Conservation (phyloP, 2,888 invertebrate species). For the Lucinisca nassula region DNA sequence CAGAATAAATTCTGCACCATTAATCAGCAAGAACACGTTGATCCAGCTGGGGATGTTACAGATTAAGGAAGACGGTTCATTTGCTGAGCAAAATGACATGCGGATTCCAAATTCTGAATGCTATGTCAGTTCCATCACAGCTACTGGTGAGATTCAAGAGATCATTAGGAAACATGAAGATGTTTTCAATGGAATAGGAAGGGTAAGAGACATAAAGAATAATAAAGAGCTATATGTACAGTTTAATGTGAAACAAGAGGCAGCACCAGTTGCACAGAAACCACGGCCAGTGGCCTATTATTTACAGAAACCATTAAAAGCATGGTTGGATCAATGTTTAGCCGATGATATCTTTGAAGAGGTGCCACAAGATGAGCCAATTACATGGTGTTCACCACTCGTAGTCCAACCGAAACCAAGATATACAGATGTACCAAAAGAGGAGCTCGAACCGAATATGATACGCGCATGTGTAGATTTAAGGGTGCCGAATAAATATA, state of each 20-base stretch:
- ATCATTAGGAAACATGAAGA: not conserved
- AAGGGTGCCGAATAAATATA: no score
- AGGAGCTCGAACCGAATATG: no score
- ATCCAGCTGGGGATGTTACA: constrained; percentile 21
- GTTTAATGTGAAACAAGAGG: constrained; percentile 28
- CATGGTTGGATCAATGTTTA: constrained; percentile 1
- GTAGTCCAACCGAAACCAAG: constrained; percentile 39
- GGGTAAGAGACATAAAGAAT: constrained; percentile 6
- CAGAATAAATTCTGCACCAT: constrained; percentile 23
- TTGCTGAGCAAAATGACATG: not conserved
- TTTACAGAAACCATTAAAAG: constrained; percentile 19
- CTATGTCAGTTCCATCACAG: not conserved
- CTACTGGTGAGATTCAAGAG: not conserved
- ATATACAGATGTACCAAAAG: not conserved
- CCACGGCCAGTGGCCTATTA: constrained; percentile 28
- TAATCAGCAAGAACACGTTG: not conserved
- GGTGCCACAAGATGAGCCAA: constrained; percentile 17
- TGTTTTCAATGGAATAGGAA: not conserved
- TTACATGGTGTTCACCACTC: constrained; percentile 41
- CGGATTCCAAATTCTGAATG: not conserved
- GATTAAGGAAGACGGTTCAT: not conserved
- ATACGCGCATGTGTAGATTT: no score
- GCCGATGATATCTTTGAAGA: constrained; percentile 26
- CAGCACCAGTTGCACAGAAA: constrained; percentile 32
- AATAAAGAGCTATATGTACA: constrained; percentile 20